Evolutionary conservation across 2,888 invertebrate genomes (phyloP), one percentile per base, ranked within the genome.

Genomic region (Copidosoma aretas): DNA sequence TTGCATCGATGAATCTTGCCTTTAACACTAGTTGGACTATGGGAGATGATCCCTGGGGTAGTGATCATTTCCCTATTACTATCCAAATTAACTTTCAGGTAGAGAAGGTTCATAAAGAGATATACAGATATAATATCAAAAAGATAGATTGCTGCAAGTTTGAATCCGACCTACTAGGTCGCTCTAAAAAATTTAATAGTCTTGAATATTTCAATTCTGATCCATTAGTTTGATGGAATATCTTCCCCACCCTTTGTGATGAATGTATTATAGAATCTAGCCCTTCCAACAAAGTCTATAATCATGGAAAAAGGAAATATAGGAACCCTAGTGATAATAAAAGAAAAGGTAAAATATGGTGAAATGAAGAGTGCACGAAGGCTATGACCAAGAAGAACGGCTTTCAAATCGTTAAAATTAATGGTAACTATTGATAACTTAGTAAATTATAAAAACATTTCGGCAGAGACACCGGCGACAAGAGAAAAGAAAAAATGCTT

Each of bases 11-110:
- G 0, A 22, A 52, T 0, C 24, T 71, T 4, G 70, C 73, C 1
- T 8, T 68, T 0, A 15, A 58, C 0, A 14, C 24, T 24, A 25
- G 66, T 14, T 73, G 72, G 73, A 15, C 0, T 1, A 62, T 64
- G 1, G 4, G 39, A 1, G 71, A 68, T 15, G 71, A 71, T 8
- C 39, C 25, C 1, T 67, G 61, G 60, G 68, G 71, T 2, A 67
- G 72, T 52, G 72, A 72, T 24, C 70, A 73, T 39, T 73, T 67
- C 22, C 67, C 71, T 0, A 73, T 73, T 4, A 15, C 2, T 15
- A 46, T 73, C 1, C 60, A 67, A n/a, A 54, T 72, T 19, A 65
- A 64, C 46, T 22, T 58, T 24, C 21, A 59, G 5, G 43, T 59
- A 5, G 14, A 32, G 3, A 24, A 43, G 1, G 22, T 57, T 19